Percentiles rank a stretch among this genome's conserved stretches.
Evolutionary conservation across 2,113 vertebrate genomes (phyloP).

Genomic region (Hyla sarda): DNA sequence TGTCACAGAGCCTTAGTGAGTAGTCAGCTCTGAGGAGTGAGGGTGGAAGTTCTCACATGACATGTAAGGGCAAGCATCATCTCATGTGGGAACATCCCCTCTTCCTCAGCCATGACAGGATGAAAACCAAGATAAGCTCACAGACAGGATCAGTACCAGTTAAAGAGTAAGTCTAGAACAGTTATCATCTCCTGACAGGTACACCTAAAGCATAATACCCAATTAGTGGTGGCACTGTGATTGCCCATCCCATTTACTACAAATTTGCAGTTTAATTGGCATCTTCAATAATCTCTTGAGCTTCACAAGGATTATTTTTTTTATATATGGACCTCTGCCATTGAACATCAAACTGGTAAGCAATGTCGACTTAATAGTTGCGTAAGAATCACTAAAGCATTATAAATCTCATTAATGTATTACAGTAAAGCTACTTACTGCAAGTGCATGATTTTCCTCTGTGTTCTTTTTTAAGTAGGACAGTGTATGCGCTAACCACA

Average conservation of each 20-base stretch:
- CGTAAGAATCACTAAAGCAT: slow-evolving; percentile 4
- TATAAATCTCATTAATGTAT: not conserved
- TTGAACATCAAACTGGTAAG: not conserved
- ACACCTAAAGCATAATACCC: not conserved
- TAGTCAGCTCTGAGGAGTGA: no score
- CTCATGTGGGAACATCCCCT: no score
- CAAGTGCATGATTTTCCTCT: no score
- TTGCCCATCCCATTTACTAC: not conserved
- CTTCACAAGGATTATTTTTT: no score
- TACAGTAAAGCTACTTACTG: not conserved
- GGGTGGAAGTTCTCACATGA: no score
- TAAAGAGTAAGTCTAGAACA: no score
- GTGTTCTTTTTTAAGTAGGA: slow-evolving; percentile 15
- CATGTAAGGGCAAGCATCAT: no score
- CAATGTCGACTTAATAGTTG: not conserved
- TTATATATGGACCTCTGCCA: not conserved
- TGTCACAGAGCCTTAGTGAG: no score
- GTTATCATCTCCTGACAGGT: no score
- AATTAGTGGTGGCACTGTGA: not conserved
- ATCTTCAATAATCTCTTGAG: not conserved
- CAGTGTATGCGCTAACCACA: not conserved
- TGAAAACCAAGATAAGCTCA: no score
- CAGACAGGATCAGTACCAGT: no score
- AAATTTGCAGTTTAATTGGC: not conserved
- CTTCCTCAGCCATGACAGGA: no score